A percentile compares a stretch with the other conserved stretches of the same genome.
phyloP scores from a whole-genome alignment of 2,113 vertebrate species.

The Bujurquina vittata region DNA sequence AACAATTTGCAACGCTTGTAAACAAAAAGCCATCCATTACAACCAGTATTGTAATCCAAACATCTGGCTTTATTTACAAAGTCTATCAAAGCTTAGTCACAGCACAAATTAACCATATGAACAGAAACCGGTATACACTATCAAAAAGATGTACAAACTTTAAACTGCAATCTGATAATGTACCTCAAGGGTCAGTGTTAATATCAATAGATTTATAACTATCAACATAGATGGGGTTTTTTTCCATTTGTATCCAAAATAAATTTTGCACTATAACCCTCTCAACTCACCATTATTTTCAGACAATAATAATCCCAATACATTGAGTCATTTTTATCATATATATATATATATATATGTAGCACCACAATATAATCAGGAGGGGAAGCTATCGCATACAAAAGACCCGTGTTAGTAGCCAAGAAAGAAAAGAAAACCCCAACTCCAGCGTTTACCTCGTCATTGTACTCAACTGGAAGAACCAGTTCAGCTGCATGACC shows the following conservation, averaged over 20 bases:
- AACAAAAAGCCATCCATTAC: constrained; percentile 76
- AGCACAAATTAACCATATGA: constrained; percentile 92
- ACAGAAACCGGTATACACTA: constrained; percentile 94
- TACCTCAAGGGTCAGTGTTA: constrained; percentile 84
- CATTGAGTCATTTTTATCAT: constrained; percentile 90
- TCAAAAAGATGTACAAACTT: constrained; percentile 97
- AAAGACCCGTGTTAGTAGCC: constrained; percentile 98
- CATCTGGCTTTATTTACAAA: constrained; percentile 92
- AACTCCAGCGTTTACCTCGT: constrained; percentile 18
- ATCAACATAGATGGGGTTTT: constrained; percentile 76
- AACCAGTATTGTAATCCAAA: constrained; percentile 88
- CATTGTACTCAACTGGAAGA: constrained; percentile 10
- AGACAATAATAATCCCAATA: constrained; percentile 88
- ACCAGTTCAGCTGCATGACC: constrained; percentile 3
- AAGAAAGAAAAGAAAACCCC: constrained; percentile 57
- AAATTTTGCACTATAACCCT: constrained; percentile 88
- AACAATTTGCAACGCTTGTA: constrained; percentile 80
- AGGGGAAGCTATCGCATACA: constrained; percentile 86
- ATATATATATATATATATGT: constrained; percentile 63
- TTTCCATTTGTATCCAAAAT: constrained; percentile 92
- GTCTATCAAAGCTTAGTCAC: constrained; percentile 87
- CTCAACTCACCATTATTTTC: constrained; percentile 88
- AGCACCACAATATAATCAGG: constrained; percentile 91
- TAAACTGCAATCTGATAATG: constrained; percentile 84
- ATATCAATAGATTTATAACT: constrained; percentile 78